These are phyloP conservation scores for Neuroterus valhalla DNA, from an alignment of 1,140 invertebrate genomes.

Conservation along the genomic window DNA sequence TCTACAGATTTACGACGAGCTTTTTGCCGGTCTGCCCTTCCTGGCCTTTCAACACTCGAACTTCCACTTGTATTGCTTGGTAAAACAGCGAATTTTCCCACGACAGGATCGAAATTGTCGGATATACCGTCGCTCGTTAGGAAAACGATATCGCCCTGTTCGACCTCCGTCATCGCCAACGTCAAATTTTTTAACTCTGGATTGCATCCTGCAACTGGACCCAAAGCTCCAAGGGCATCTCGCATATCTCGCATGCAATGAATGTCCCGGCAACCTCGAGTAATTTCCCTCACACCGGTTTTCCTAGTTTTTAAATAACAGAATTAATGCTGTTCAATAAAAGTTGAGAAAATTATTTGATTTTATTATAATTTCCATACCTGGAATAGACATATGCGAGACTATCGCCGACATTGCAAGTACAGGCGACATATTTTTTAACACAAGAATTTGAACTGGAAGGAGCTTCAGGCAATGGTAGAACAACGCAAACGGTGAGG, in stretches of 20 bases:
- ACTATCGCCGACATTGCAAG: slow-evolving; percentile 94
- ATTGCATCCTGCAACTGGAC: slow-evolving; percentile 91
- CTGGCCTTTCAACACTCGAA: slow-evolving; percentile 66
- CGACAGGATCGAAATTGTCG: slow-evolving; percentile 96
- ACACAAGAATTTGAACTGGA: slow-evolving; percentile 58
- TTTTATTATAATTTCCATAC: too few relatives aligned
- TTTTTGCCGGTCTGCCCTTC: slow-evolving; percentile 55
- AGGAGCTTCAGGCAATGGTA: slow-evolving; percentile 76
- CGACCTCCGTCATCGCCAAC: slow-evolving; percentile 89
- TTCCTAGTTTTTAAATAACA: slow-evolving; percentile 49
- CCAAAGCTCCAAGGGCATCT: slow-evolving; percentile 91
- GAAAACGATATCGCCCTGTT: slow-evolving; percentile 90
- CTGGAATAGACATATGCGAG: slow-evolving; percentile 91
- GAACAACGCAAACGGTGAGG: slow-evolving; percentile 86
- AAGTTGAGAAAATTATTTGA: too few relatives aligned
- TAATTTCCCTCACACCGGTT: slow-evolving; percentile 68
- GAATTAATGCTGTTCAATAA: slow-evolving; percentile 6
- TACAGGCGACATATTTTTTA: slow-evolving; percentile 86
- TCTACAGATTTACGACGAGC: slow-evolving; percentile 67
- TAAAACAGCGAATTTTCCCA: slow-evolving; percentile 91
- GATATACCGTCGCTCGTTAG: slow-evolving; percentile 94
- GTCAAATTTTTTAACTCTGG: slow-evolving; percentile 94
- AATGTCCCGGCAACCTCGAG: slow-evolving; percentile 90
- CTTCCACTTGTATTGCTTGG: slow-evolving; percentile 54
- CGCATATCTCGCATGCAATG: slow-evolving; percentile 92